Conservation (phyloP, 2,113 vertebrate species). For the Hippopotamus amphibius region DNA sequence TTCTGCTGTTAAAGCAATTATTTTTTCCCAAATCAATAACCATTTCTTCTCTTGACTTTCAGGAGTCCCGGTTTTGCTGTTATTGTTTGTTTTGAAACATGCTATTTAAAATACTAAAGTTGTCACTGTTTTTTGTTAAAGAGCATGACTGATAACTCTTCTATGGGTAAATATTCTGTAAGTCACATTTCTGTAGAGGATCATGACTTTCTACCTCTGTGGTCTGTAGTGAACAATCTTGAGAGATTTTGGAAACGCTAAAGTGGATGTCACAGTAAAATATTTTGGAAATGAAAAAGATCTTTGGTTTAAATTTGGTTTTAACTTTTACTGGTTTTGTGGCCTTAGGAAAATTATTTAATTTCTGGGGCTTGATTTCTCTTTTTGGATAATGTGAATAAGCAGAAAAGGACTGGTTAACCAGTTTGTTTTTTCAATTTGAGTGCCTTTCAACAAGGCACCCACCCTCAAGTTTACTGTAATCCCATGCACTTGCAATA, state of each 20-base stretch:
- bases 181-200: neutral
- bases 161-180: slow-evolving; percentile 14
- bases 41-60: slow-evolving; percentile 72
- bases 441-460: neutral
- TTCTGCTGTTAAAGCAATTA: slow-evolving; percentile 84
- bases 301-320: neutral
- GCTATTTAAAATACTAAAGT: slow-evolving; percentile 70
- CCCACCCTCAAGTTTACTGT: neutral
- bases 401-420: neutral
- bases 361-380: neutral
- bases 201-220: neutral
- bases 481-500: neutral
- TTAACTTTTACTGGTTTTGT: neutral
- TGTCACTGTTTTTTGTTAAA: slow-evolving; percentile 67
- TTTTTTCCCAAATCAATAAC: slow-evolving; percentile 78
- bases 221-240: neutral
- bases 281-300: neutral
- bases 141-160: slow-evolving; percentile 44
- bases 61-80: slow-evolving; percentile 50
- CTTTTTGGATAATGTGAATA: neutral
- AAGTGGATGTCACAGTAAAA: neutral
- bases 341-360: neutral
- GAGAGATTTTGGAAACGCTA: neutral
- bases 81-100: slow-evolving; percentile 73
- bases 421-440: neutral